Conservation (phyloP, 2,113 vertebrate species). For the Chloroceryle aenea region DNA sequence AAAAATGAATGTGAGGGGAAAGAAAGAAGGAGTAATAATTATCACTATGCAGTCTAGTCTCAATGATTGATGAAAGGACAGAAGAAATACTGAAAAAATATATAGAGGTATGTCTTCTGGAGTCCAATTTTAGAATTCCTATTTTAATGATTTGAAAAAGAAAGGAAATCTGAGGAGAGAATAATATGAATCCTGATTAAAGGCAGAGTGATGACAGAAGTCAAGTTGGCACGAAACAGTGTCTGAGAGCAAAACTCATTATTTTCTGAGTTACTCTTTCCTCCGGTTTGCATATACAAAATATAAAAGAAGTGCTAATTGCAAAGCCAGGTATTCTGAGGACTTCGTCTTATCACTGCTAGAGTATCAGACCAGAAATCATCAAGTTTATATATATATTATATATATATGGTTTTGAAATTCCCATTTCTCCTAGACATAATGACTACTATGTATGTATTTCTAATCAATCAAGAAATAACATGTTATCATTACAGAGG, state of each 20-base stretch:
- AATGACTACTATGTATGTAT: background rate
- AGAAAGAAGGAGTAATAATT: background rate
- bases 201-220: background rate
- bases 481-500: background rate
- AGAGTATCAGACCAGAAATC: background rate
- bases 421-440: background rate
- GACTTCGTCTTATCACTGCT: background rate
- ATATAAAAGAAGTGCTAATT: background rate
- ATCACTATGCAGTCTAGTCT: background rate
- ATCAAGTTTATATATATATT: background rate
- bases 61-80: background rate
- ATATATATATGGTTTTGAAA: background rate
- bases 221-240: background rate
- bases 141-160: conserved; percentile 6
- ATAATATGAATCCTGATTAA: conserved; percentile 4
- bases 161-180: conserved; percentile 3
- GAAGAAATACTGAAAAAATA: background rate
- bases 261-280: background rate
- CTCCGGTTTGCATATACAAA: background rate
- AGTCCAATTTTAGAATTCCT: background rate
- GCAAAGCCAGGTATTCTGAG: background rate
- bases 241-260: background rate
- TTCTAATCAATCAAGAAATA: background rate
- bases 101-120: background rate
- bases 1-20: background rate